phyloP scores from a whole-genome alignment of 2,113 vertebrate species.

The Psephotus haematonotus region DNA sequence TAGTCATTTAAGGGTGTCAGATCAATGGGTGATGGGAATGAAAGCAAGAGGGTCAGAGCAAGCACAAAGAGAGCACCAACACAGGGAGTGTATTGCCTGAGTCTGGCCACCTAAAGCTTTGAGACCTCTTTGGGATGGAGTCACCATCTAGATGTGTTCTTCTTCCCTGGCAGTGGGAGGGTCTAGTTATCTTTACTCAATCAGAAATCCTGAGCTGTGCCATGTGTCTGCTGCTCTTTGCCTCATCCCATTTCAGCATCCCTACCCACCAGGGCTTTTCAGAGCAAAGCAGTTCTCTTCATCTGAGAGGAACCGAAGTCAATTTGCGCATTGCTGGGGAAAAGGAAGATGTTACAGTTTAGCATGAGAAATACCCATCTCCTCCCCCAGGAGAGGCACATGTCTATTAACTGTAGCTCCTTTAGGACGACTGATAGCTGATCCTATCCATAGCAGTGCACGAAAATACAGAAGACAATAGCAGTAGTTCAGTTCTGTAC shows the following conservation, averaged over 20 bases:
- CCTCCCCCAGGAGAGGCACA: not conserved
- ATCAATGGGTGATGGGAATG: not conserved
- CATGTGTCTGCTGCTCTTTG: not conserved
- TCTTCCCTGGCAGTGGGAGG: not conserved
- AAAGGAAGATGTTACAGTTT: not conserved
- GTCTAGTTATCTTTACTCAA: not conserved
- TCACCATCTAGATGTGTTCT: not conserved
- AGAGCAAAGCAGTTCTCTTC: not conserved
- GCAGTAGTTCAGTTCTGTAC: not conserved
- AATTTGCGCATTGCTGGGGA: not conserved
- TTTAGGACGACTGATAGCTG: not conserved
- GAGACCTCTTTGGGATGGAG: not conserved
- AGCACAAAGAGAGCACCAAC: not conserved
- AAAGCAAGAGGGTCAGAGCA: not conserved
- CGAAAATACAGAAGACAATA: not conserved
- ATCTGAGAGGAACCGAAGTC: not conserved
- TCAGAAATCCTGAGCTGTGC: not conserved
- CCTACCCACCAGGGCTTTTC: not conserved
- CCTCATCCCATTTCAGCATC: not conserved
- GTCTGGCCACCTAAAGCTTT: not conserved
- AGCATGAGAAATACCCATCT: not conserved
- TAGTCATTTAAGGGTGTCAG: too few relatives aligned
- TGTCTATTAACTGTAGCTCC: not conserved
- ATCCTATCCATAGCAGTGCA: not conserved
- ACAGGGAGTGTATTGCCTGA: not conserved